Evolutionary conservation across 2,888 invertebrate genomes (phyloP).

Genomic region (Apamea crenata): DNA sequence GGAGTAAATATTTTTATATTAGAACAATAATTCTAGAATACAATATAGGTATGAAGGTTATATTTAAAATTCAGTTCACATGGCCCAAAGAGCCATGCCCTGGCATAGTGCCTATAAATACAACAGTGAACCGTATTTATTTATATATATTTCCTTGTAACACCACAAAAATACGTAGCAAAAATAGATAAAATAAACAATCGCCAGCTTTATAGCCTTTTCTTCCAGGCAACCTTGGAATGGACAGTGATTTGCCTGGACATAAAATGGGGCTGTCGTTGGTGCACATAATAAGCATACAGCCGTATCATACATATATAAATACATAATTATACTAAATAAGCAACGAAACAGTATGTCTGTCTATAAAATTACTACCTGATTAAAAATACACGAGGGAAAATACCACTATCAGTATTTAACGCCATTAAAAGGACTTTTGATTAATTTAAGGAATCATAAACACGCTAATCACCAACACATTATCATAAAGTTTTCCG

Average conservation of each 20-base stretch:
- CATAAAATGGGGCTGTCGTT: too few species aligned
- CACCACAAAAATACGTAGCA: too few species aligned
- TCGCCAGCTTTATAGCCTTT: too few species aligned
- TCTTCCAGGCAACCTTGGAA: too few species aligned
- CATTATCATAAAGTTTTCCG: constrained; percentile 68
- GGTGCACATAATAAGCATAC: too few species aligned
- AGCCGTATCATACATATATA: too few species aligned
- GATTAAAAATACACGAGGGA: not conserved
- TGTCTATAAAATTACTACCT: not conserved
- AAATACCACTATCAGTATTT: not conserved
- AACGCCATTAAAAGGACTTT: not conserved
- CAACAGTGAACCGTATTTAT: not conserved
- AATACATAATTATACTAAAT: not conserved
- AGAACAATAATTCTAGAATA: constrained; percentile 25
- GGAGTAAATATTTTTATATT: constrained; percentile 21
- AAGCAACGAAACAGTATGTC: not conserved
- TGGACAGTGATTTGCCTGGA: too few species aligned
- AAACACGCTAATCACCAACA: constrained; percentile 35
- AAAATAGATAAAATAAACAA: too few species aligned
- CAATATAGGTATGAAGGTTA: constrained; percentile 2
- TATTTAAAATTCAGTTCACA: constrained; percentile 27
- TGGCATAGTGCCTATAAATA: constrained; percentile 6
- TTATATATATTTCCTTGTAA: too few species aligned
- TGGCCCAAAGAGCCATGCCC: not conserved
- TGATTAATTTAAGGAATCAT: constrained; percentile 37